Evolutionary conservation across 2,888 invertebrate species (phyloP).

Genomic region (Carcina quercana): DNA sequence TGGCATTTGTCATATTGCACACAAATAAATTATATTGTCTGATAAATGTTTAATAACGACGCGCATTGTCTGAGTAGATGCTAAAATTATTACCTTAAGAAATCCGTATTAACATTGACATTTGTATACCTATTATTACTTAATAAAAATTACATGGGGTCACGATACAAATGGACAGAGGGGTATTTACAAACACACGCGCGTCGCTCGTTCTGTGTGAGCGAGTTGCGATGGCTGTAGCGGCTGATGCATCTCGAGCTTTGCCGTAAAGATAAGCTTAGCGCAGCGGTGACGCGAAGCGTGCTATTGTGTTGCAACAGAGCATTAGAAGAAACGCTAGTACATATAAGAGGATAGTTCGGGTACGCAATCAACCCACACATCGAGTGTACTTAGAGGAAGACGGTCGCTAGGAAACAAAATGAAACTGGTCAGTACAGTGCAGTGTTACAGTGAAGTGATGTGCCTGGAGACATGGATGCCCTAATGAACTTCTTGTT

Average conservation of each 20-base stretch:
- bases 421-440: constrained; percentile 62
- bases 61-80: constrained; percentile 20
- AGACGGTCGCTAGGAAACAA: constrained; percentile 40
- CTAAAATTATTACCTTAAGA: constrained; percentile 37
- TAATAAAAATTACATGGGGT: constrained; percentile 39
- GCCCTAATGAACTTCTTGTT: constrained; percentile 29
- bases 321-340: constrained; percentile 50
- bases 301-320: constrained; percentile 58
- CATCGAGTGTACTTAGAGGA: constrained; percentile 43
- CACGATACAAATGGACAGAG: constrained; percentile 31
- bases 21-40: constrained; percentile 15
- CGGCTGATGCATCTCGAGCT: constrained; percentile 31
- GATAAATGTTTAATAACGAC: constrained; percentile 21
- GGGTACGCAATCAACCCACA: constrained; percentile 59
- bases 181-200: not conserved
- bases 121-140: constrained; percentile 46
- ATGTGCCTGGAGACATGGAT: constrained; percentile 22
- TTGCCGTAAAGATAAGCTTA: constrained; percentile 31
- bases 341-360: constrained; percentile 61
- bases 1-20: constrained; percentile 16
- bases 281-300: constrained; percentile 30
- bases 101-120: constrained; percentile 57
- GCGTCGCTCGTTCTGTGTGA: not conserved
- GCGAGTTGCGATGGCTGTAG: not conserved
- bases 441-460: constrained; percentile 18